Base-by-base conservation (phyloP, 2,888 invertebrate genomes). In the Syrista parreyssii region DNA sequence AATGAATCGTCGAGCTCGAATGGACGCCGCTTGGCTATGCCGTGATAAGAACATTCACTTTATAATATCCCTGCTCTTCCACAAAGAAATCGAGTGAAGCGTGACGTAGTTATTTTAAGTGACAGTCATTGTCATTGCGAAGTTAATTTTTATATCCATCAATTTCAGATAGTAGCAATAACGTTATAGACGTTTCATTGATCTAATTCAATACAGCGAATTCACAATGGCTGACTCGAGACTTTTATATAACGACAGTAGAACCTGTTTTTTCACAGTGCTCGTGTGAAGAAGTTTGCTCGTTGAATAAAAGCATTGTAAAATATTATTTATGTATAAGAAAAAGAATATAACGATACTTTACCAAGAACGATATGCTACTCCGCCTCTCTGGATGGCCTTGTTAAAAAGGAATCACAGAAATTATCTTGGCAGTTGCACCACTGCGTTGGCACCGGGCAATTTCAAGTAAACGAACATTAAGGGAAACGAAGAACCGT, bases 361-460 rank as follows among this genome's bases (percentile, higher is more conserved):
- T 55, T 55, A 55, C 55, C 55, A 23, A 55, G 9, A 55, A 23
- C 23, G 23, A 55, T 55, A 55, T 23, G 6, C 23, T 55, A 23
- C 23, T 55, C 23, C 55, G 23, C 23, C 55, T 55, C 55, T 55
- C 23, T 23, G 55, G 55, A 55, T 23, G 55, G 9, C 55, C 55
- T 55, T 23, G 55, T 9, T 23, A 23, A 23, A 23, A 23, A 23
- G 9, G 23, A 55, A 15, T 55, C 55, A 55, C 23, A 23, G 55
- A 78, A 83, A 82, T 83, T 81, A 83, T 84, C 81, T 81, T 76
- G 79, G 75, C 78, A 80, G 82, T 84, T 84, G 73, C 80, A 78
- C 23, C 78, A 75, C 76, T 68, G 72, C 77, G 74, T 33, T 75
- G 76, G 79, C 75, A 35, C 68, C 31, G 55, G 73, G 83, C 79